These are phyloP conservation scores for Ptyas mucosa DNA, from an alignment of 2,113 vertebrate species.

Conservation along the genomic window DNA sequence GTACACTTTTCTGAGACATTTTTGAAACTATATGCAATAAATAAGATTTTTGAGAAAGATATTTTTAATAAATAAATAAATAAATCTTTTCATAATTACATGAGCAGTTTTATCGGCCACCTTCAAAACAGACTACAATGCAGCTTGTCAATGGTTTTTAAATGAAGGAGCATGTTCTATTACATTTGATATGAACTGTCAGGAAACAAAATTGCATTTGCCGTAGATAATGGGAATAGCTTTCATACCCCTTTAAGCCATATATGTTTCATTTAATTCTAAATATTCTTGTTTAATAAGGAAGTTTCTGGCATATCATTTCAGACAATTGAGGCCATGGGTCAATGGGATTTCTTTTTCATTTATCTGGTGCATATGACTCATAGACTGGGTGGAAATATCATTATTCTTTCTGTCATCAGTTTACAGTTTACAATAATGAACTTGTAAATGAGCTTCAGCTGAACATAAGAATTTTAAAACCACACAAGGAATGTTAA, in stretches of 20 bases:
- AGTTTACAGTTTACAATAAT: not conserved
- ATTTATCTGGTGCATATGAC: not conserved
- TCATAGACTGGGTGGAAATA: not conserved
- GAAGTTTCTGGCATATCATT: not conserved
- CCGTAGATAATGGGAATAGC: not conserved
- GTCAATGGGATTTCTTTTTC: not conserved
- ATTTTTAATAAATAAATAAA: not conserved
- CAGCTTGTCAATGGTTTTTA: not conserved
- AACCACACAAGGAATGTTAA: not conserved
- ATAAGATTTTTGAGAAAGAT: not conserved
- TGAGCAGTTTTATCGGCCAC: not conserved
- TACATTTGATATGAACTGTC: not conserved
- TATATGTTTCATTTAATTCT: slow-evolving; percentile 10
- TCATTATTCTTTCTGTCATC: not conserved
- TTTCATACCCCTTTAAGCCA: not conserved
- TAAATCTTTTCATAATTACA: not conserved
- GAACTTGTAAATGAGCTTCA: not conserved
- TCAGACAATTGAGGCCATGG: not conserved
- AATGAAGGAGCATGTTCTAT: not conserved
- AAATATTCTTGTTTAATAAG: slow-evolving; percentile 17
- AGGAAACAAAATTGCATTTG: not conserved
- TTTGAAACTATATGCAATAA: not conserved
- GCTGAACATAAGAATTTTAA: not conserved
- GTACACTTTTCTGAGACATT: not conserved
- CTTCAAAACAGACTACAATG: not conserved